Conservation (phyloP, 2,113 vertebrate species). For the Mirza zaza region DNA sequence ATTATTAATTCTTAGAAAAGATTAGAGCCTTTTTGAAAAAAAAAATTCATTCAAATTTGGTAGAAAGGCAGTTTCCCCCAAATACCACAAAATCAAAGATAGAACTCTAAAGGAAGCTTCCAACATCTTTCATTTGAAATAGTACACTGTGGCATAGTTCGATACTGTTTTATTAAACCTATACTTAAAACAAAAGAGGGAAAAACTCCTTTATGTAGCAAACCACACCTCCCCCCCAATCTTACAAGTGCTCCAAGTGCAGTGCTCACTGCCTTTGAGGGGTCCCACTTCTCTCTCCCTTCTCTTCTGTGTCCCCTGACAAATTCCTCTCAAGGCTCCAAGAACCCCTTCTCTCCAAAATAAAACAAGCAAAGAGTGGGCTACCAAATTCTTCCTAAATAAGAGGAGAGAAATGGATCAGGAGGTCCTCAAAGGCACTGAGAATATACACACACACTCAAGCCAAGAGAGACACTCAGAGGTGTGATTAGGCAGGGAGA, state of each 20-base stretch:
- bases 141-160: neutral
- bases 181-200: neutral
- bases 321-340: neutral
- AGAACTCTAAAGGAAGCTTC: neutral
- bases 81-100: neutral
- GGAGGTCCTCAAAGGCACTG: neutral
- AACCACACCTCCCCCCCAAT: neutral
- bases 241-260: neutral
- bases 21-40: neutral
- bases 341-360: neutral
- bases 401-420: neutral
- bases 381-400: neutral
- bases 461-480: neutral
- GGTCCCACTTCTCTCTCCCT: neutral
- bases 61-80: neutral
- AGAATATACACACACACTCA: neutral
- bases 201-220: neutral
- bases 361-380: neutral
- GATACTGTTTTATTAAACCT: neutral
- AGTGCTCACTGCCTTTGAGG: neutral
- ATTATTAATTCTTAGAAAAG: neutral
- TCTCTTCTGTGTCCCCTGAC: neutral
- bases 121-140: constrained; percentile 5
- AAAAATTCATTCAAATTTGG: constrained; percentile 24
- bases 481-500: neutral